Percentiles rank a stretch among this genome's conserved stretches.
phyloP scores from a whole-genome alignment of 2,888 invertebrate genomes.

The Graphium colonna region DNA sequence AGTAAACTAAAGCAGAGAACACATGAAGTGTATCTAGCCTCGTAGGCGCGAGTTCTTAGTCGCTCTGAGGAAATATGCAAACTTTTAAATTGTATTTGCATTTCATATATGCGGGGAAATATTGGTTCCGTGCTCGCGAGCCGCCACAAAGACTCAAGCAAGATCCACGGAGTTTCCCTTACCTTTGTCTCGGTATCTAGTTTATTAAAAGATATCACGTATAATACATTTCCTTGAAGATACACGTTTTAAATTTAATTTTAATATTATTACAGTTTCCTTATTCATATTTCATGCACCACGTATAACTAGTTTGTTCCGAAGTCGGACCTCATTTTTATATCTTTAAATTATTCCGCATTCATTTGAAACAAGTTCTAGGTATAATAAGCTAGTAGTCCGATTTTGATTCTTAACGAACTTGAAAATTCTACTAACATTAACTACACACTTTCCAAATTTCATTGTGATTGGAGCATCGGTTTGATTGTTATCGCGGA shows the following conservation, averaged over 20 bases:
- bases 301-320: too few species aligned
- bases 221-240: background rate
- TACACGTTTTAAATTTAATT: background rate
- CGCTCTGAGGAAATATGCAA: constrained; percentile 69
- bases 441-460: too few species aligned
- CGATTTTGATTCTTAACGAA: too few species aligned
- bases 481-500: too few species aligned
- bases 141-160: constrained; percentile 52
- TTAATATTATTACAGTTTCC: too few species aligned
- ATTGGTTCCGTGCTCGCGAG: constrained; percentile 60
- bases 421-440: too few species aligned
- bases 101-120: constrained; percentile 70
- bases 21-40: constrained; percentile 28
- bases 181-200: constrained; percentile 23
- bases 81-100: constrained; percentile 78
- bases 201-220: constrained; percentile 9
- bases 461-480: too few species aligned
- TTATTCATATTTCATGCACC: too few species aligned
- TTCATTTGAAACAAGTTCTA: too few species aligned
- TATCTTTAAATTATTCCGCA: too few species aligned
- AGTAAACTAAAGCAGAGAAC: constrained; percentile 32
- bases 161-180: constrained; percentile 40
- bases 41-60: constrained; percentile 63
- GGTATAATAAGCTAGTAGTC: too few species aligned
- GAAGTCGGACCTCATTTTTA: too few species aligned